Base-by-base conservation (phyloP, 1,140 invertebrate species). In the Pseudomyrmex pallidus region DNA sequence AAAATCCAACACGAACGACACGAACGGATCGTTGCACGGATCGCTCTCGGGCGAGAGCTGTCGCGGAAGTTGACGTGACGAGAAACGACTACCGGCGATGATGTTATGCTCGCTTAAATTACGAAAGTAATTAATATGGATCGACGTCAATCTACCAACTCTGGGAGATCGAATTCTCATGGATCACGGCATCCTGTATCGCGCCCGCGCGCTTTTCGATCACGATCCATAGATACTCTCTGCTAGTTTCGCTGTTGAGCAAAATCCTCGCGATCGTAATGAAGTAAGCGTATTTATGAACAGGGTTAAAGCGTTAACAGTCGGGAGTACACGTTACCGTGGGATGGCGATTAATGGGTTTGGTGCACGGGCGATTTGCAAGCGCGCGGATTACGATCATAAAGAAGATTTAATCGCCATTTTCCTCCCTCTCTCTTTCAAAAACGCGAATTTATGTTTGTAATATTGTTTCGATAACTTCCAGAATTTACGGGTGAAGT, bases 71-170 rank as follows among this genome's bases (percentile, higher is more conserved):
- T 61, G 76, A 66, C 62, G 68, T 57, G 68, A 35, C 62, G 64
- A 82, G 68, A 4, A 84, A 84, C 22, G 13, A 76, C 54, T 66
- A 52, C 22, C 72, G 22, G 56, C 50, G 44, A 52, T 78, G 83
- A 87, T 83, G 61, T 77, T 46, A 74, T 67, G 74, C 72, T 84
- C 80, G 80, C 25, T 76, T 83, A 84, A 88, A 89, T 89, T 82
- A 89, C 78, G 62, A 86, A 82, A 84, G 72, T 84, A 86, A 89
- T 89, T 89, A 88, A 87, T 82, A 77, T 74, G 77, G 67, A 89
- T 70, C n/a, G 35, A 44, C 62, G 66, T 84, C 82, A 83, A 83
- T 3, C 12, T 50, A 50, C 1, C 50, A 66, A 77, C 67, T 22
- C 9, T 44, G 46, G 5, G 15, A 87, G 48, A 76, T 66, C 48